Base-by-base conservation (phyloP, 2,113 vertebrate genomes). In the Aramus guarauna region DNA sequence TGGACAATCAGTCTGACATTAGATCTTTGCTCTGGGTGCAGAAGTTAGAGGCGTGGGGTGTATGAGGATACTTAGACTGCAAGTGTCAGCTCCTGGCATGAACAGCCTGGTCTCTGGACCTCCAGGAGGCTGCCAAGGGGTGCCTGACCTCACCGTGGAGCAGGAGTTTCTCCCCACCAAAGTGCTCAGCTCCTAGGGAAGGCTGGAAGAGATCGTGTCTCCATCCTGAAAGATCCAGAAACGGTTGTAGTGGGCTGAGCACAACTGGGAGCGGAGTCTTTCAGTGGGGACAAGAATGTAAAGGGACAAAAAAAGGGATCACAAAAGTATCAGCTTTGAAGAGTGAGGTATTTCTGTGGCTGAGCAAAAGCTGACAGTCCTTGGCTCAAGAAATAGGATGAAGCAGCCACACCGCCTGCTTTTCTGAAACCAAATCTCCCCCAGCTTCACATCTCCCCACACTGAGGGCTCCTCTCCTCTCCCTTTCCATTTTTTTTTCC, bases 401-500 rank as follows among this genome's bases (percentile, higher is more conserved):
- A 72, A 88, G 55, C 91, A 91, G 79, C 60, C 80, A 76, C 23
- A 0, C 69, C 0, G 15, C 64, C 66, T 90, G 48, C 62, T 83
- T 94, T 93, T 91, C 76, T 92, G 93, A 96, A 97, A 96, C 37
- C 2, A 17, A 48, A 66, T 90, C 95, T 95, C 12, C 47, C 53
- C 29, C 66, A 79, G 69, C 23, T 89, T 93, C 67, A 30, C 0
- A 0, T 67, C 26, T 90, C 89, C 37, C 55, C 21, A 55, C 26
- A 68, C 21, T 50, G 45, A 92, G 15, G n/a, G 29, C 23, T 96
- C 30, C 19, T 79, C 56, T 83, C 12, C 22, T 53, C 32, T 76
- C n/a, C 56, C 12, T 67, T 56, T 37, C 22, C 16, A 9, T 23
- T 50, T 30, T 45, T 32, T 29, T 39, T 26, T 9, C 3, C 22